A percentile compares a stretch with the other conserved stretches of the same genome.
These are phyloP conservation scores for Casuarius casuarius DNA, from an alignment of 2,113 vertebrate species.

Conservation along the genomic window DNA sequence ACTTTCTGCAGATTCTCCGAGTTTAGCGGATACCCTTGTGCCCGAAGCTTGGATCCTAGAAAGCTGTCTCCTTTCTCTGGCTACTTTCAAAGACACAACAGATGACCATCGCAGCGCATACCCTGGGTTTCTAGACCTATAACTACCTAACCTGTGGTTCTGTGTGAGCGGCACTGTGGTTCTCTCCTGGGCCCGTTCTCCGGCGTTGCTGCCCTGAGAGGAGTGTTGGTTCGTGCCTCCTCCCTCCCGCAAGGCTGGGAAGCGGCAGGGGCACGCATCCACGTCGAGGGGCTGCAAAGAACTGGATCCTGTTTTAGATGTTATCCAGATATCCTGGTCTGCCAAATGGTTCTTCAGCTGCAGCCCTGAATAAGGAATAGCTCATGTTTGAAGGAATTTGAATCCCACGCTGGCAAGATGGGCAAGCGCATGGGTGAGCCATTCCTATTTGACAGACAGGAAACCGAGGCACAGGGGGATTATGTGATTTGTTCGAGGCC, in stretches of 20 bases:
- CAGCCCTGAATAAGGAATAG: neutral
- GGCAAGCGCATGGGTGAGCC: neutral
- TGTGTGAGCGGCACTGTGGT: neutral
- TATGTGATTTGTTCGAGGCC: neutral
- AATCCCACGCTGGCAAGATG: neutral
- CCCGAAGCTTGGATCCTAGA: neutral
- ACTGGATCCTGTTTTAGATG: neutral
- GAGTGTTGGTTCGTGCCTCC: neutral
- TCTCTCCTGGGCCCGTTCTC: fast-evolving
- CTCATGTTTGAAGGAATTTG: neutral
- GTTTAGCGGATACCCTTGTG: neutral
- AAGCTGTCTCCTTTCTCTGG: neutral
- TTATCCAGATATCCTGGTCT: neutral
- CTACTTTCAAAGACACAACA: neutral
- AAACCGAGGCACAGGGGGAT: neutral
- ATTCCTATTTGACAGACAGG: neutral
- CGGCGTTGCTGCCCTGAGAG: neutral
- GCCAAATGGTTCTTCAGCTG: neutral
- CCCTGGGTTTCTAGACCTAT: neutral
- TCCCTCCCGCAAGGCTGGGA: neutral
- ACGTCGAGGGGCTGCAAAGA: neutral
- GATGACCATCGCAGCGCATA: neutral
- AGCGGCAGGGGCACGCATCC: fast-evolving
- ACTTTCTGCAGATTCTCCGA: neutral
- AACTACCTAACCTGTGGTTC: no score